Base-by-base conservation (phyloP, 1,140 invertebrate species). In the Zophobas morio region DNA sequence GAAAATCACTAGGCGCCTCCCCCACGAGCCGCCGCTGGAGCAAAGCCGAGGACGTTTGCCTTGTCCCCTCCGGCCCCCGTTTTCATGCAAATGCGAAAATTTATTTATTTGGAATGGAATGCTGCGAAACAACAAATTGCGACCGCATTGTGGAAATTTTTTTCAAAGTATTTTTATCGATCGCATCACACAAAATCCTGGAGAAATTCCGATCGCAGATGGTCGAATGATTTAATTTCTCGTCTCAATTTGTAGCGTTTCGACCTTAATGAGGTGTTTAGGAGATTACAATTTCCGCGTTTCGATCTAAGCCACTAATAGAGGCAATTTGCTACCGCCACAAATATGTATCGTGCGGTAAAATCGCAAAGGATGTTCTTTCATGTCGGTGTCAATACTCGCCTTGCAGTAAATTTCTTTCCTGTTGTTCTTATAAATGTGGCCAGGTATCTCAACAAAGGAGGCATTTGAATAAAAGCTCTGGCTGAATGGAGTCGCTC, bases 61-160 rank as follows among this genome's bases (percentile, higher is more conserved):
- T 51, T 8, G n/a, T 51, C 49, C 49, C 49, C 49, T 4, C 49
- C 49, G 49, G 49, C 49, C 49, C 49, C 49, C 49, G 49, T 51
- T 8, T 39, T 37, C 57, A 37, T 37, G 57, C 34, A 63, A 63
- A 63, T 63, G 40, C 35, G 36, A 66, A 66, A 66, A 42, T 42
- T 66, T 66, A 60, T 60, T 60, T 60, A 66, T 66, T 66, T 42
- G 20, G 40, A 66, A 42, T 42, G 39, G 39, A 66, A 66, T 66
- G 60, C 60, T 66, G 60, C 60, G 32, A 66, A 66, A 66, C 39
- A 66, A 66, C 60, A 66, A 66, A 66, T 36, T 66, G 60, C 37
- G 56, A 8, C 56, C 35, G 56, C 56, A 60, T 60, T 56, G 54
- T 56, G 33, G 33, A 56, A 8, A 56, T 56, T 56, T 56, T 20